phyloP scores from a whole-genome alignment of 1,140 invertebrate genomes.

The Atta cephalotes region DNA sequence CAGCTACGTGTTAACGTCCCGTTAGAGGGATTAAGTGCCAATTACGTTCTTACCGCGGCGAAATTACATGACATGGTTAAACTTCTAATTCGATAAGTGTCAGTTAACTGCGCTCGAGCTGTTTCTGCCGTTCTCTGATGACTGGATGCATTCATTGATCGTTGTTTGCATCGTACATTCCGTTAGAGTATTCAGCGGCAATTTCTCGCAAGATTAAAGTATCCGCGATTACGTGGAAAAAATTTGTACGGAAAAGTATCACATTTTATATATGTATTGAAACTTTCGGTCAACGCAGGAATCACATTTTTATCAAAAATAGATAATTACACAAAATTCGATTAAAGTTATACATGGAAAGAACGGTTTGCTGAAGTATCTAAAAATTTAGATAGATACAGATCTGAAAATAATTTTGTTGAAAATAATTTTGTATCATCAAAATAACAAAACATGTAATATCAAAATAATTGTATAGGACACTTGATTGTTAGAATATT shows the following conservation, averaged over 20 bases:
- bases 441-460: too few species aligned
- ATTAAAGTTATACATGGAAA: not conserved
- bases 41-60: constrained; percentile 79
- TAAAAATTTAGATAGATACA: too few species aligned
- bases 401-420: too few species aligned
- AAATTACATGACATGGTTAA: constrained; percentile 76
- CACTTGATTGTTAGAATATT: too few species aligned
- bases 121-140: constrained; percentile 20
- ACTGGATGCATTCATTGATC: constrained; percentile 1
- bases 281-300: not conserved
- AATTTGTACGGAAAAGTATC: not conserved
- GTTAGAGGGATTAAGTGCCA: constrained; percentile 81
- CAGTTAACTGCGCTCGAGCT: constrained; percentile 70
- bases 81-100: constrained; percentile 81
- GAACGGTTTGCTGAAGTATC: too few species aligned
- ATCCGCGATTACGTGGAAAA: not conserved
- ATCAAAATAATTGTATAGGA: too few species aligned
- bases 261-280: not conserved
- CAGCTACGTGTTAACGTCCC: constrained; percentile 74
- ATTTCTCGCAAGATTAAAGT: not conserved
- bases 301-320: not conserved
- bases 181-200: not conserved
- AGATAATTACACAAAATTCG: too few species aligned
- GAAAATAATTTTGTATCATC: too few species aligned
- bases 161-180: constrained; percentile 33